Percentiles rank a stretch among this genome's conserved stretches.
Evolutionary conservation across 2,113 vertebrate species (phyloP).

Genomic region (Cranoglanis bouderius): DNA sequence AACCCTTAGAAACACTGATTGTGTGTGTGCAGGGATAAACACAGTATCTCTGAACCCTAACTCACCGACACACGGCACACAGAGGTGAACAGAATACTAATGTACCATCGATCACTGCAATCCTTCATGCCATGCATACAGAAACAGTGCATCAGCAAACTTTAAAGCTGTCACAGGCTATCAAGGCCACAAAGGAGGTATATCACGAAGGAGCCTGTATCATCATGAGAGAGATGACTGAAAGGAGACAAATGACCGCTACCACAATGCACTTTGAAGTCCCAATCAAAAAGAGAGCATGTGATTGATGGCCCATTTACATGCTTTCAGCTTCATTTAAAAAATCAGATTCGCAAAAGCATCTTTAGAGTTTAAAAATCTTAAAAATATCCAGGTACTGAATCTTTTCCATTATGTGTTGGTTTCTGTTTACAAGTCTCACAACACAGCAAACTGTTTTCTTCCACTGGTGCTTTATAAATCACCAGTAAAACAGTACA

Average conservation of each 20-base stretch:
- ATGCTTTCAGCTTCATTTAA: conserved; percentile 11
- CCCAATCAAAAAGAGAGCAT: conserved; percentile 11
- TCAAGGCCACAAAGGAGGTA: conserved; percentile 14
- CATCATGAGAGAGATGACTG: conserved; percentile 14
- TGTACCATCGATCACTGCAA: conserved; percentile 49
- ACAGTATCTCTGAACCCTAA: conserved; percentile 30
- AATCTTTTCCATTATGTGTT: not conserved
- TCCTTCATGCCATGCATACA: conserved; percentile 55
- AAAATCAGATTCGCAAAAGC: not conserved
- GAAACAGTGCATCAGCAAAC: conserved; percentile 35
- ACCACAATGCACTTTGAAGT: conserved; percentile 23
- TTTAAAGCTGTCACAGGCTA: conserved; percentile 31
- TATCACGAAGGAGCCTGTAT: not conserved
- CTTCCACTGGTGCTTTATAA: conserved; percentile 6
- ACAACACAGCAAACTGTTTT: not conserved
- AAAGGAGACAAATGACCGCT: conserved; percentile 14
- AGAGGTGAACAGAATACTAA: conserved; percentile 52
- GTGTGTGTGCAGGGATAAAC: not conserved
- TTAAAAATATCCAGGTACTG: not conserved
- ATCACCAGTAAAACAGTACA: conserved; percentile 23
- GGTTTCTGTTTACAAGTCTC: not conserved
- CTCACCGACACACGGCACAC: conserved; percentile 14
- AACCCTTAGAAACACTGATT: not conserved
- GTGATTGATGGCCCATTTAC: conserved; percentile 10
- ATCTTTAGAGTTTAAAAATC: not conserved